Evolutionary conservation across 53 echinoderm and acorn worm genomes (phyloP).

Genomic region (Apostichopus leukothele): DNA sequence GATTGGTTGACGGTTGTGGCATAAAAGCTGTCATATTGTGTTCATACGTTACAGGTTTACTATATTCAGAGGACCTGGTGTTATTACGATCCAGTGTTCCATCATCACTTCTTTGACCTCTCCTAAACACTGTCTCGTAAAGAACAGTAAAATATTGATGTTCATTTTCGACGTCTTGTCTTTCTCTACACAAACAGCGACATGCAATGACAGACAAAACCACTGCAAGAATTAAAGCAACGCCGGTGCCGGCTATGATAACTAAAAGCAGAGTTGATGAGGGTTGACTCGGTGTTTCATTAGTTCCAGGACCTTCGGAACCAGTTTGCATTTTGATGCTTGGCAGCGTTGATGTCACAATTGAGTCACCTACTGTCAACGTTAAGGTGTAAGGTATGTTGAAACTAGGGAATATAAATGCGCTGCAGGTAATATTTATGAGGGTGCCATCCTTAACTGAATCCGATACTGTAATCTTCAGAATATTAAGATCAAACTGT

Average conservation of each 20-base stretch:
- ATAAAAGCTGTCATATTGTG: background rate
- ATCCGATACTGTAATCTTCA: background rate
- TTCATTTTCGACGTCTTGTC: background rate
- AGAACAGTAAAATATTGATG: background rate
- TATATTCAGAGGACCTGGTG: background rate
- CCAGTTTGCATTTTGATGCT: background rate
- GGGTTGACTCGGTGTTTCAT: background rate
- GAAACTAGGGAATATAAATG: background rate
- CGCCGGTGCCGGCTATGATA: background rate
- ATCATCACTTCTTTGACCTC: background rate
- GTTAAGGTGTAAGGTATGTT: background rate
- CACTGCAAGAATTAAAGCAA: background rate
- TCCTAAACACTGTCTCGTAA: background rate
- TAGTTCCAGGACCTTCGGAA: background rate
- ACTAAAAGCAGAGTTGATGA: background rate
- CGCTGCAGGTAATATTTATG: background rate
- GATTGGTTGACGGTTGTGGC: background rate
- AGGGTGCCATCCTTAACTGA: background rate
- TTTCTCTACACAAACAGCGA: background rate
- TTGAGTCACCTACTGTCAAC: background rate
- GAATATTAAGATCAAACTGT: background rate
- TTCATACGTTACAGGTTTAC: background rate
- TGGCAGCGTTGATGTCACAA: background rate
- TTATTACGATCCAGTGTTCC: background rate
- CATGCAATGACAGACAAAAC: background rate